phyloP scores from a whole-genome alignment of 2,797 vertebrate genomes.

The Phoebastria nigripes region DNA sequence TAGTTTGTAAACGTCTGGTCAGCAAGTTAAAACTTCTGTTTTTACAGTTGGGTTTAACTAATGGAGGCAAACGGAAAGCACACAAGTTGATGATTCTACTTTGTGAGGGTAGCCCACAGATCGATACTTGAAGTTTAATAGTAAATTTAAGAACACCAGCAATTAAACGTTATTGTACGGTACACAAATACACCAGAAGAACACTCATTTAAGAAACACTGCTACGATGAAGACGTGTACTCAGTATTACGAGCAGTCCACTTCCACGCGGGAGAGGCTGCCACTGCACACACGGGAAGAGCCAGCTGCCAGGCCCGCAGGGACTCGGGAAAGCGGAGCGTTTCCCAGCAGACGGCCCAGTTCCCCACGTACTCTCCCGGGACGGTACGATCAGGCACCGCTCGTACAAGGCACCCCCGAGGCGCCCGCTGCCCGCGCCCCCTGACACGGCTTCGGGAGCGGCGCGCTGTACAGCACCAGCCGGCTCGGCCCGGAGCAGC shows the following conservation, averaged over 20 bases:
- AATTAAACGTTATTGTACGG: rapidly evolving
- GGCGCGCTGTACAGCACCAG: too few species aligned
- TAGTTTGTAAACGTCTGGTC: rapidly evolving
- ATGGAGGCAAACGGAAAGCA: rapidly evolving
- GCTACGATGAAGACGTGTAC: rapidly evolving
- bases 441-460: neutral
- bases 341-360: neutral
- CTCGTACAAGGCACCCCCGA: neutral
- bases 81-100: rapidly evolving
- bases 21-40: too few species aligned
- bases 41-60: neutral
- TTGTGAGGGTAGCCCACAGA: neutral
- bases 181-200: rapidly evolving
- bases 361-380: neutral
- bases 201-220: rapidly evolving
- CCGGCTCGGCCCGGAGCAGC: neutral
- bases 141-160: neutral
- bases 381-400: neutral
- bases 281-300: neutral
- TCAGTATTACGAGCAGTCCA: rapidly evolving
- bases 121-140: rapidly evolving
- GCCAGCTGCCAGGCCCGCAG: neutral
- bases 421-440: neutral
- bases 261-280: neutral
- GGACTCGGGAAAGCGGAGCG: neutral